A percentile compares a stretch with the other conserved stretches of the same genome.
These are phyloP conservation scores for Thysanoteuthis rhombus DNA, from an alignment of 2,888 invertebrate species.

Conservation along the genomic window DNA sequence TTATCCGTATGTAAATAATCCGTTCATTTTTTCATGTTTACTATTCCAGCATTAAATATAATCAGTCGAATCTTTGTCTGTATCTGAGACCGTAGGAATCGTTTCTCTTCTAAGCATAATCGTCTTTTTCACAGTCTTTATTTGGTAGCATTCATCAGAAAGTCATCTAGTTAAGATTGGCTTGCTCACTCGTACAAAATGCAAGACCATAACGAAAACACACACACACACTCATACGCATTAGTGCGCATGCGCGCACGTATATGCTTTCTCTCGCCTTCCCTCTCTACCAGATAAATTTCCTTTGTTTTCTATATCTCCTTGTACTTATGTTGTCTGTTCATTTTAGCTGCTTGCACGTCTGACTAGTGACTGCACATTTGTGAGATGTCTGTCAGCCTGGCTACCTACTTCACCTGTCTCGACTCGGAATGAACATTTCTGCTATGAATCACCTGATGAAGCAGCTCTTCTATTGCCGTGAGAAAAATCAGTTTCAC, in stretches of 20 bases:
- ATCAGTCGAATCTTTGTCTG: no score
- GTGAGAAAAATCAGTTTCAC: not conserved
- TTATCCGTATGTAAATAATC: no score
- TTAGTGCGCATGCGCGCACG: not conserved
- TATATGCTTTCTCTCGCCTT: not conserved
- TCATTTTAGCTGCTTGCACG: not conserved
- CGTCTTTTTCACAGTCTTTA: no score
- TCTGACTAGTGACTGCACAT: not conserved
- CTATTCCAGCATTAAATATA: no score
- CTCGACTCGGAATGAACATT: not conserved
- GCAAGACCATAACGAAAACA: not conserved
- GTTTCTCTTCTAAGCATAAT: no score
- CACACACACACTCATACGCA: not conserved
- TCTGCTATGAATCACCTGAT: not conserved
- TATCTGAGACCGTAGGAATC: no score
- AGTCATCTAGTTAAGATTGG: not conserved
- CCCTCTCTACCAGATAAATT: rapidly evolving
- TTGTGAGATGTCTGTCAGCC: not conserved
- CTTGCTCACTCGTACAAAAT: not conserved
- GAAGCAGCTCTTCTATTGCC: not conserved
- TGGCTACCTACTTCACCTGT: not conserved
- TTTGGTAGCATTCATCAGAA: not conserved
- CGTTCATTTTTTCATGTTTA: no score
- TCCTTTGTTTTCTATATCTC: not conserved
- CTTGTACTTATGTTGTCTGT: not conserved